These are phyloP conservation scores for Pelecanus crispus DNA, from an alignment of 2,113 vertebrate species.

Conservation along the genomic window DNA sequence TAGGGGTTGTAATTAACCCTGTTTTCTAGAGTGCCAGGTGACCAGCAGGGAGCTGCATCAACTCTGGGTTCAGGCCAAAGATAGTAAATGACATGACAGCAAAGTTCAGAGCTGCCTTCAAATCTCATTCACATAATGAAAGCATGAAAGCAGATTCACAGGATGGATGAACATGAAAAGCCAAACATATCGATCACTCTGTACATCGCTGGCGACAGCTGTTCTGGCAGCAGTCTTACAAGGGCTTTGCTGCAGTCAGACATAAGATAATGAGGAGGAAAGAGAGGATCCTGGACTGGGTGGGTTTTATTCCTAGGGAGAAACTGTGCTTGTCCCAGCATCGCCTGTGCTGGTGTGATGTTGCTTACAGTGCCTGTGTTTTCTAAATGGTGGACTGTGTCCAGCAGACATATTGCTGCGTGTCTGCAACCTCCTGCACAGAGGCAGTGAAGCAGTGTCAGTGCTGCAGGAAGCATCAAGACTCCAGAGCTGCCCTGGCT, in stretches of 20 bases:
- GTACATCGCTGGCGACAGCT: conserved; percentile 10
- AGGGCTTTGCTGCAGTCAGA: not conserved
- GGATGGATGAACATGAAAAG: conserved; percentile 2
- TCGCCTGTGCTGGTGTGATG: not conserved
- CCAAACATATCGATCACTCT: conserved; percentile 23
- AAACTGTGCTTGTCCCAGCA: not conserved
- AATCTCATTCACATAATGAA: not conserved
- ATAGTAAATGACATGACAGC: not conserved
- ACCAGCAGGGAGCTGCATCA: not conserved
- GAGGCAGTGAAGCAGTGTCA: not conserved
- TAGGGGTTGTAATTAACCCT: not conserved
- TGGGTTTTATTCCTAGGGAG: not conserved
- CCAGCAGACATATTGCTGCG: not conserved
- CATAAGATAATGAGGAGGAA: not conserved
- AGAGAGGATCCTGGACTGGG: not conserved
- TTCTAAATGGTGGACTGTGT: not conserved
- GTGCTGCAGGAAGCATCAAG: not conserved
- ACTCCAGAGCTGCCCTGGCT: not conserved
- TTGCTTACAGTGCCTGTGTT: not conserved
- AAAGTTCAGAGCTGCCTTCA: not conserved
- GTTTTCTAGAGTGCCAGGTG: not conserved
- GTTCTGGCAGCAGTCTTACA: not conserved
- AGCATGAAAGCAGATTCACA: not conserved
- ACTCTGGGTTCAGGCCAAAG: not conserved
- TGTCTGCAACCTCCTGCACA: not conserved